Percentiles rank a stretch among this genome's conserved stretches.
Evolutionary conservation across 2,888 invertebrate genomes (phyloP).

Genomic region (Cephus pulcher): DNA sequence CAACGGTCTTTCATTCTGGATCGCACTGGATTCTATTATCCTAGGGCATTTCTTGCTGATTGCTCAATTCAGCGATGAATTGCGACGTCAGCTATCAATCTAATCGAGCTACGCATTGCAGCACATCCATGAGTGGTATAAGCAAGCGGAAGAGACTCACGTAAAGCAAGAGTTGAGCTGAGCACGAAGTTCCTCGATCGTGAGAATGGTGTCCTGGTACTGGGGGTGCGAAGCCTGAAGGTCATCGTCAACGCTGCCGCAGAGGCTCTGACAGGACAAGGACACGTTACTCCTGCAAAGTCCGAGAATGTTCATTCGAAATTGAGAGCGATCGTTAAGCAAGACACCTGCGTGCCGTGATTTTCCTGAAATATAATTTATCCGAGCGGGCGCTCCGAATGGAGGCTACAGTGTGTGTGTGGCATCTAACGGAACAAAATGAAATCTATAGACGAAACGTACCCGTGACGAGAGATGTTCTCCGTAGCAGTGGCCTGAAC

Average conservation of each 20-base stretch:
- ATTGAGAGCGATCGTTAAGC: too few relatives aligned
- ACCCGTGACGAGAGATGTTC: constrained; percentile 60
- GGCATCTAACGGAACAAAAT: background rate
- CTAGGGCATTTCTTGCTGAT: constrained; percentile 4
- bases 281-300: constrained; percentile 60
- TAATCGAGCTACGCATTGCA: constrained; percentile 5
- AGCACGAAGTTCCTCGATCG: constrained; percentile 78
- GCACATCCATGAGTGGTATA: constrained; percentile 17
- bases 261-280: constrained; percentile 56
- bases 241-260: constrained; percentile 54
- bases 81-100: constrained; percentile 22
- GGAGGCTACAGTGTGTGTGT: background rate
- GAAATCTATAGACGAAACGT: constrained; percentile 32
- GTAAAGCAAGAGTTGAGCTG: constrained; percentile 81
- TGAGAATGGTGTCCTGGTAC: constrained; percentile 70
- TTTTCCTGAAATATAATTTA: too few relatives aligned
- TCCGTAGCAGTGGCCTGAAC: constrained; percentile 54
- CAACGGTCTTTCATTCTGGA: constrained; percentile 34
- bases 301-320: background rate
- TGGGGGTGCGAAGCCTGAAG: constrained; percentile 61
- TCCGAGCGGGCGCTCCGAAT: background rate
- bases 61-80: too few relatives aligned
- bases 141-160: constrained; percentile 57
- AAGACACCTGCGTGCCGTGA: too few relatives aligned
- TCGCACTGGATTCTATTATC: constrained; percentile 54